These are phyloP conservation scores for Camponotus floridanus DNA, from an alignment of 1,140 invertebrate genomes.

Conservation along the genomic window DNA sequence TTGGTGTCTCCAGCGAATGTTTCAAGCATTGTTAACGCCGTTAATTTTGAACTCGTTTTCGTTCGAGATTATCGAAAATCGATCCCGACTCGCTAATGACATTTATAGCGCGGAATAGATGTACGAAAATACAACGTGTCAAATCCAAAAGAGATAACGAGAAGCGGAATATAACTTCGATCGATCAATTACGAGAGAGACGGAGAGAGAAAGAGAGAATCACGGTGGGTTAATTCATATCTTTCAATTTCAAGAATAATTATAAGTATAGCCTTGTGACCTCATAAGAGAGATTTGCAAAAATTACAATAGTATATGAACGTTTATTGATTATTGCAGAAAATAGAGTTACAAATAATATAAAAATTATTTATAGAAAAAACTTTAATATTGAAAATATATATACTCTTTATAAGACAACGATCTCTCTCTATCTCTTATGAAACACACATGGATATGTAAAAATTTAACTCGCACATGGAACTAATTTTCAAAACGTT, in stretches of 20 bases:
- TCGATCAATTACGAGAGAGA: not conserved
- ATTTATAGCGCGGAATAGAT: slow-evolving; percentile 11
- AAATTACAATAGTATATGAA: not conserved
- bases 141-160: slow-evolving; percentile 27
- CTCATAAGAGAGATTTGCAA: not conserved
- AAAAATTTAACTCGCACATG: not conserved
- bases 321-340: not conserved
- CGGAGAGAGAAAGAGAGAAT: not conserved
- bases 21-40: not conserved
- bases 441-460: not conserved
- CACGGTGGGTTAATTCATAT: not conserved
- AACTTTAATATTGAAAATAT: too few species aligned
- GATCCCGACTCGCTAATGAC: slow-evolving; percentile 25
- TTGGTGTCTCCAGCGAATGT: not conserved
- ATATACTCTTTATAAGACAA: too few species aligned
- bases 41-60: slow-evolving; percentile 39
- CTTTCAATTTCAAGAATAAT: slow-evolving; percentile 8
- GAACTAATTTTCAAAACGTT: not conserved
- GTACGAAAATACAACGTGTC: slow-evolving; percentile 38
- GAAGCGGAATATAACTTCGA: slow-evolving; percentile 6
- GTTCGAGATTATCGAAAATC: slow-evolving; percentile 48
- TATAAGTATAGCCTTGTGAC: not conserved
- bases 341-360: not conserved
- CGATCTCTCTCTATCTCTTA: not conserved
- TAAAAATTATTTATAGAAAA: not conserved